Evolutionary conservation across 2,888 invertebrate species (phyloP), one percentile per base, ranked within the genome.

Genomic region (Acanthopleura granulata): DNA sequence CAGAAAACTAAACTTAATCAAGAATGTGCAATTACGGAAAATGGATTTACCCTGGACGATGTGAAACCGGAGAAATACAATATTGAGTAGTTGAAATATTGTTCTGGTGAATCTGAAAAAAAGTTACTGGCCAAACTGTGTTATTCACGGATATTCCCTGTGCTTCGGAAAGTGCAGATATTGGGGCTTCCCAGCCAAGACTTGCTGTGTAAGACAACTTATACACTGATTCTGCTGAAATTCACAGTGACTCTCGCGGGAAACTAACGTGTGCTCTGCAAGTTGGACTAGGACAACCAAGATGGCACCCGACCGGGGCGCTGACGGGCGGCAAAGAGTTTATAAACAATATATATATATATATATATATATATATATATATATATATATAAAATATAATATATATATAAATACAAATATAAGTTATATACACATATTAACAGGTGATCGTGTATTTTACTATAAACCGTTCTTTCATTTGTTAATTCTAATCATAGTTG

Each of bases 221-320:
- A n/a, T n/a, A n/a, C 12, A 57, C 40, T 40, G 40, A 40, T 40
- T 40, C 40, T 40, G 57, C 57, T 57, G 57, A 57, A 57, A 22
- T 9, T 12, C 22, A 57, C 57, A n/a, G n/a, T 57, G 57, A 57
- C 57, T n/a, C 57, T 9, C 18, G 22, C n/a, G 22, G n/a, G 57
- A n/a, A n/a, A 57, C 18, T 57, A 18, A 57, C 57, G 22, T 18
- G 57, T 57, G 57, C 18, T 57, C 57, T 1, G 6, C 18, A 18
- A 57, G 6, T 57, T 18, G n/a, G 3, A 18, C 57, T n/a, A 57
- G 18, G 18, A 57, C 22, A 40, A 40, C 22, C 66, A 27, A 22
- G 16, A 66, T 66, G 66, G 22, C 66, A 16, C 66, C 66, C 22
- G 66, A 66, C 29, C 66, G 66, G 29, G 66, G 66, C n/a, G 57